A percentile compares a stretch with the other conserved stretches of the same genome.
These are phyloP conservation scores for Sclerodermus sp. DNA, from an alignment of 2,888 invertebrate species.

Conservation along the genomic window DNA sequence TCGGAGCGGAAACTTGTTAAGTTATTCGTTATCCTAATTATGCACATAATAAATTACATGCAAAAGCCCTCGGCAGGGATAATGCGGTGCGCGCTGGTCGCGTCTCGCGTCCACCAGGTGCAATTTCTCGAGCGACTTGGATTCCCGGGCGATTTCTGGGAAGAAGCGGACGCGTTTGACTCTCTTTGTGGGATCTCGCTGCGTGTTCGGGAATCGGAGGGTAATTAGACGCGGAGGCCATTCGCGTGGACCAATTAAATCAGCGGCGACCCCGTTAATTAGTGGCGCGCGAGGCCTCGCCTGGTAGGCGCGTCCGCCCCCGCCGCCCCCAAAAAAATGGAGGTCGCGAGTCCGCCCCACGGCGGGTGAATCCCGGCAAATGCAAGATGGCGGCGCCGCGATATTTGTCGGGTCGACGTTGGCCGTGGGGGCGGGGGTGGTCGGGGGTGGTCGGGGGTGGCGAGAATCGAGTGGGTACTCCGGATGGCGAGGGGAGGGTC, in stretches of 20 bases:
- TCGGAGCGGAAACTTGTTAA: conserved; percentile 25
- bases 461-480: too few species aligned
- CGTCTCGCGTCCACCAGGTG: background rate
- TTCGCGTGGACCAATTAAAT: conserved; percentile 31
- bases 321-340: too few species aligned
- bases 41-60: conserved; percentile 35
- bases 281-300: conserved; percentile 8
- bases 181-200: background rate
- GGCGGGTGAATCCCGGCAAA: too few species aligned
- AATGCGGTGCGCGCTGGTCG: conserved; percentile 7
- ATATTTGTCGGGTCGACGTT: too few species aligned
- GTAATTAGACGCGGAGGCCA: conserved; percentile 33
- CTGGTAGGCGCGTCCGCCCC: too few species aligned
- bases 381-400: too few species aligned
- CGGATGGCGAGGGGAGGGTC: too few species aligned
- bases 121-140: background rate
- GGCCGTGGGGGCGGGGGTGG: too few species aligned
- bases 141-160: conserved; percentile 17
- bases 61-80: conserved; percentile 22
- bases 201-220: background rate
- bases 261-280: conserved; percentile 30
- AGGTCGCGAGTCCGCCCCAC: too few species aligned
- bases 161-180: conserved; percentile 28
- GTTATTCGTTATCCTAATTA: conserved; percentile 34
- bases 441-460: too few species aligned